phyloP scores from a whole-genome alignment of 2,888 invertebrate genomes.

The Brachypterus glaber region DNA sequence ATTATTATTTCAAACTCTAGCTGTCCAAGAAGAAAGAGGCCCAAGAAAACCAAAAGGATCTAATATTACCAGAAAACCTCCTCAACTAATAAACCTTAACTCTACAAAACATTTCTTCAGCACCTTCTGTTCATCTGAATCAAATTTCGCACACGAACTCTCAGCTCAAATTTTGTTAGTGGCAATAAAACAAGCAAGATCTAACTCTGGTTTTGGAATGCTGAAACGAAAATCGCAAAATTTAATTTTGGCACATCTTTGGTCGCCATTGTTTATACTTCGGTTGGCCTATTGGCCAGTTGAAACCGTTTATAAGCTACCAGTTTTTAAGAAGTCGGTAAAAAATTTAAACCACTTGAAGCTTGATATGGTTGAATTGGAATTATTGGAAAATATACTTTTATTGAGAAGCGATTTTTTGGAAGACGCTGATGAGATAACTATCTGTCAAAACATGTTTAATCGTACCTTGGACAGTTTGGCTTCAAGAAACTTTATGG shows the following conservation, averaged over 20 bases:
- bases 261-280: conserved; percentile 51
- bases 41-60: conserved; percentile 49
- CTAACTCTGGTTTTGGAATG: conserved; percentile 45
- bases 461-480: conserved; percentile 24
- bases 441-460: conserved; percentile 22
- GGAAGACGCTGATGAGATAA: conserved; percentile 25
- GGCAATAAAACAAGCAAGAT: conserved; percentile 47
- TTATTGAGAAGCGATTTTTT: conserved; percentile 34
- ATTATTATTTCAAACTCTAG: no score
- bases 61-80: conserved; percentile 10
- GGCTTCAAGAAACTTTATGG: conserved; percentile 21
- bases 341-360: conserved; percentile 25
- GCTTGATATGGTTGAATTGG: conserved; percentile 27
- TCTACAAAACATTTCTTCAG: conserved; percentile 8
- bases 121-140: background rate
- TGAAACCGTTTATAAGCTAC: conserved; percentile 37
- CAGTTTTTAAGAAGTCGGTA: conserved; percentile 27
- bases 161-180: conserved; percentile 51
- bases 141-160: conserved; percentile 40
- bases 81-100: conserved; percentile 4
- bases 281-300: conserved; percentile 49
- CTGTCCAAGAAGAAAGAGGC: conserved; percentile 78
- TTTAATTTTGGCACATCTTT: conserved; percentile 46
- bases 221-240: conserved; percentile 46
- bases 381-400: conserved; percentile 34